Percentiles rank a stretch among this genome's conserved stretches.
Conservation (phyloP, 1,140 invertebrate species). For the Nephotettix cincticeps region DNA sequence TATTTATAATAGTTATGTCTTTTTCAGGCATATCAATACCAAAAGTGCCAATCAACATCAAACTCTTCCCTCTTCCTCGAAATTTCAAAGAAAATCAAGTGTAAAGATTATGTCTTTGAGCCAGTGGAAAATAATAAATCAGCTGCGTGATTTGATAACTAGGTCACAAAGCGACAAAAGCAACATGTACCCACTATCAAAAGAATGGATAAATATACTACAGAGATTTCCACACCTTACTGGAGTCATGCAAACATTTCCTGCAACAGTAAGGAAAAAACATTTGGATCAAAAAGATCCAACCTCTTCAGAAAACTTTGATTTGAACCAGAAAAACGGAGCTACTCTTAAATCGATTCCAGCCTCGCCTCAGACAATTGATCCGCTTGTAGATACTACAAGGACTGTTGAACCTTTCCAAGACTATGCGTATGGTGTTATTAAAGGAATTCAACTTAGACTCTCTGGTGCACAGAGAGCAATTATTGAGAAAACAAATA, state of each 20-base stretch:
- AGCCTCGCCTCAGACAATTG: not conserved
- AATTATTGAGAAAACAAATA: not conserved
- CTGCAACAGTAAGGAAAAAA: constrained; percentile 26
- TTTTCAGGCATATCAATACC: constrained; percentile 26
- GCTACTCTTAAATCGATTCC: not conserved
- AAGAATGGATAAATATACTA: constrained; percentile 53
- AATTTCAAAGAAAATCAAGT: not conserved
- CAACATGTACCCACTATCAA: constrained; percentile 51
- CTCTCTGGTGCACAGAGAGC: not conserved
- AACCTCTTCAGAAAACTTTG: not conserved
- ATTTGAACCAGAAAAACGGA: not conserved
- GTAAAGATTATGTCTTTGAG: constrained; percentile 49
- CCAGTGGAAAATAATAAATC: constrained; percentile 52
- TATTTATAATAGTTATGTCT: no score
- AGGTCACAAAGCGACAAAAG: constrained; percentile 53
- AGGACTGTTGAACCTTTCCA: not conserved
- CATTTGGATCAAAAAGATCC: constrained; percentile 24
- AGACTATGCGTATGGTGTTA: constrained; percentile 8
- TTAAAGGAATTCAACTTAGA: constrained; percentile 21
- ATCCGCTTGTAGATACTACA: not conserved
- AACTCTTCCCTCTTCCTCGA: constrained; percentile 7
- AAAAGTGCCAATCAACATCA: constrained; percentile 16
- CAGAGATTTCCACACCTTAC: constrained; percentile 47
- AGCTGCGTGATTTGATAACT: constrained; percentile 51
- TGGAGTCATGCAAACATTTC: constrained; percentile 24